phyloP scores from a whole-genome alignment of 1,140 invertebrate genomes.

The Pseudomyrmex flavicornis region DNA sequence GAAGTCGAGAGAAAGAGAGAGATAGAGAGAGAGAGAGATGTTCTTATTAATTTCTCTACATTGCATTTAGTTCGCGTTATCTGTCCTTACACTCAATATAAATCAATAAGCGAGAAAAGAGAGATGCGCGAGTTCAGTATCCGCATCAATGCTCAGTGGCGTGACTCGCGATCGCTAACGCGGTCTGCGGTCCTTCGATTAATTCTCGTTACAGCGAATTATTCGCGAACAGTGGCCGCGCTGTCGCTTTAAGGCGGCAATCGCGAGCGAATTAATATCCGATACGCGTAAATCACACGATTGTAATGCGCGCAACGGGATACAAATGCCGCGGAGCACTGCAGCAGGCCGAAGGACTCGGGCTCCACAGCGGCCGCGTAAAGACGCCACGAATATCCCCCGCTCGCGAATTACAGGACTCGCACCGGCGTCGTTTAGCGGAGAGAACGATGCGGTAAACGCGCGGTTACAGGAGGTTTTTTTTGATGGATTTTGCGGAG shows the following conservation, averaged over 20 bases:
- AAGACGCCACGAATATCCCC: background rate
- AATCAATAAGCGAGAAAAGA: background rate
- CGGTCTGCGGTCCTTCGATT: slow-evolving; percentile 40
- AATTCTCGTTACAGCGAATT: slow-evolving; percentile 66
- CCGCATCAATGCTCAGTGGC: slow-evolving; percentile 23
- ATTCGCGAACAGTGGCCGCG: slow-evolving; percentile 39
- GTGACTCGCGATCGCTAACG: background rate
- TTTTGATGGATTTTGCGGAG: slow-evolving; percentile 63
- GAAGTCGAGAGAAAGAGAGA: background rate
- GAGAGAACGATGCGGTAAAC: slow-evolving; percentile 69
- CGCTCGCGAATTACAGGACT: background rate
- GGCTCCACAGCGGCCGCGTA: background rate
- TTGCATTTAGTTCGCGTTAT: background rate
- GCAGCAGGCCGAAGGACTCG: background rate
- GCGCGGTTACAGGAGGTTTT: slow-evolving; percentile 20
- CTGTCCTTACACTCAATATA: background rate
- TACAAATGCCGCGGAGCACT: too few relatives aligned
- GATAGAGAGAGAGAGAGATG: background rate
- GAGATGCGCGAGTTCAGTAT: background rate
- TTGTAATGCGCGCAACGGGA: background rate
- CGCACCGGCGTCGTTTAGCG: slow-evolving; percentile 68
- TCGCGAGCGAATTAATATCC: slow-evolving; percentile 61
- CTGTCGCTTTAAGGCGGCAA: slow-evolving; percentile 26
- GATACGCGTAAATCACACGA: slow-evolving; percentile 42
- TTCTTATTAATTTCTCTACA: slow-evolving; percentile 1